Conservation (phyloP, 2,797 vertebrate genomes). For the Acanthurus tractus region DNA sequence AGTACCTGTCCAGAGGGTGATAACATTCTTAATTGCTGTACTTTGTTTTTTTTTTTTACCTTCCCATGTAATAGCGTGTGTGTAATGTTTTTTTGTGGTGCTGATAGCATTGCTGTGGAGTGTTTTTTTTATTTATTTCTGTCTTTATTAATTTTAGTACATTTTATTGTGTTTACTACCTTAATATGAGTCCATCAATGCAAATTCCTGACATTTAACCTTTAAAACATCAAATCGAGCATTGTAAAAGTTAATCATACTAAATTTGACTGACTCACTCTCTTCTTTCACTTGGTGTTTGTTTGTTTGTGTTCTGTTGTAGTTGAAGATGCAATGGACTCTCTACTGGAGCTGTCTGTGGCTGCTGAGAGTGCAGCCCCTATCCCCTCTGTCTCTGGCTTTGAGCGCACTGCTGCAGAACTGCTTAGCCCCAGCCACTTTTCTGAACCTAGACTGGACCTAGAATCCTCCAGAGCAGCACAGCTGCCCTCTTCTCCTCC, state of each 20-base stretch:
- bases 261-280: background rate
- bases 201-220: background rate
- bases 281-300: slow-evolving; percentile 3
- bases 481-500: slow-evolving; percentile 34
- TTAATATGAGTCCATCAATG: background rate
- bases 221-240: background rate
- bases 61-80: background rate
- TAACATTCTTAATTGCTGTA: too few species aligned
- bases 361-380: slow-evolving; percentile 84
- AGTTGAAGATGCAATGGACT: slow-evolving; percentile 97
- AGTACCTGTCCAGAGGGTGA: background rate
- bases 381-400: slow-evolving; percentile 78
- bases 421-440: slow-evolving; percentile 70
- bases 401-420: slow-evolving; percentile 85
- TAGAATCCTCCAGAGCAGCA: slow-evolving; percentile 4
- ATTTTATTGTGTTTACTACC: background rate
- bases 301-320: slow-evolving; percentile 47
- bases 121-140: background rate
- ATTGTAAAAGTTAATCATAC: background rate
- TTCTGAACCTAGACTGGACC: slow-evolving; percentile 35
- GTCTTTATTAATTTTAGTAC: background rate
- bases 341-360: slow-evolving; percentile 93
- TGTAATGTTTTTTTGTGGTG: background rate
- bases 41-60: background rate
- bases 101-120: too few species aligned